Evolutionary conservation across 2,113 vertebrate species (phyloP).

Genomic region (Hyperoodon ampullatus): DNA sequence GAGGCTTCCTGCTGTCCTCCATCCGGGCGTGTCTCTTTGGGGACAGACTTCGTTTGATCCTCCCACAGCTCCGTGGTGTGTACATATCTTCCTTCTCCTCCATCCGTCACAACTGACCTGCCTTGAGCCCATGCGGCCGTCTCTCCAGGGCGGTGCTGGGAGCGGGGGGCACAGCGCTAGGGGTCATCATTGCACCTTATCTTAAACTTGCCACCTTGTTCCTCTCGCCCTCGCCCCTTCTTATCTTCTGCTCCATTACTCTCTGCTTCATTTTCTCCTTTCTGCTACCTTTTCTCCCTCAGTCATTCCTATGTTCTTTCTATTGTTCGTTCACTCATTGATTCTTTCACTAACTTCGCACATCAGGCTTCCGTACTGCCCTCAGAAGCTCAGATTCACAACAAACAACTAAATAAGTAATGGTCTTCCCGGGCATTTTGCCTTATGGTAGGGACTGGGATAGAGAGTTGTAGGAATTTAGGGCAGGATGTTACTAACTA

Average conservation of each 20-base stretch:
- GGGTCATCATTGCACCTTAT: background rate
- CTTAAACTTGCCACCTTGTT: background rate
- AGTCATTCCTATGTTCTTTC: background rate
- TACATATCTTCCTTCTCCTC: background rate
- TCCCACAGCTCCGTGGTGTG: background rate
- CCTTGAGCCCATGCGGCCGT: background rate
- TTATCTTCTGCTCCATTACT: background rate
- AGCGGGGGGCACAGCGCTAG: fast-evolving
- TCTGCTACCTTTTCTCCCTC: background rate
- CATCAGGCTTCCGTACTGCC: background rate
- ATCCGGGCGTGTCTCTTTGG: background rate
- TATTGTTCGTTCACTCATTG: background rate
- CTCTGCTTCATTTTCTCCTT: background rate
- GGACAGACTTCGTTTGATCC: background rate
- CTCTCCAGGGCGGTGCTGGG: background rate
- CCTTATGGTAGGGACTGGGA: background rate
- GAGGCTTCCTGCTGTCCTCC: background rate
- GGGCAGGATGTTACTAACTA: background rate
- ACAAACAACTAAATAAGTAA: background rate
- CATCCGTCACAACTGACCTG: background rate
- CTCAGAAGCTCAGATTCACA: background rate
- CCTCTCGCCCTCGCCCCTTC: background rate
- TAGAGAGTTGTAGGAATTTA: background rate
- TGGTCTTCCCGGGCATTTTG: background rate
- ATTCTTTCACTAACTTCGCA: background rate